These are phyloP conservation scores for Reticulitermes speratus DNA, from an alignment of 1,140 invertebrate species.

Conservation along the genomic window DNA sequence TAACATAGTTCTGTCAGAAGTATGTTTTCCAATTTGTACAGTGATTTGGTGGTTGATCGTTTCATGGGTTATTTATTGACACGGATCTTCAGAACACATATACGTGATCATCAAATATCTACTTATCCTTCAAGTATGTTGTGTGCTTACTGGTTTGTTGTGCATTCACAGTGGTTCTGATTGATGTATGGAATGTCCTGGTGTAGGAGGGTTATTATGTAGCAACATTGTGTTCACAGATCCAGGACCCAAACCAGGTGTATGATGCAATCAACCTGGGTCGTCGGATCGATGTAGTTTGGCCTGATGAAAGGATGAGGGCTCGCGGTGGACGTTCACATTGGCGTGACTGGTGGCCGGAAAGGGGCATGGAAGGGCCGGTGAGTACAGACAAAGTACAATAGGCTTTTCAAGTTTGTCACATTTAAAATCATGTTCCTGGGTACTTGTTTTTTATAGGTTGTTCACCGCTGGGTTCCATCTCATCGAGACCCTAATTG, in stretches of 20 bases:
- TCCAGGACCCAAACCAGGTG: slow-evolving; percentile 73
- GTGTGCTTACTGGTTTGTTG: background rate
- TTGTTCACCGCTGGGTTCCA: slow-evolving; percentile 90
- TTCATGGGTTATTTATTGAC: no score
- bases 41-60: no score
- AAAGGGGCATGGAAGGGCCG: slow-evolving; percentile 86
- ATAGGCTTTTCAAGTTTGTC: background rate
- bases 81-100: no score
- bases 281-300: slow-evolving; percentile 83
- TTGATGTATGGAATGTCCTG: background rate
- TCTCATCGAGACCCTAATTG: slow-evolving; percentile 81
- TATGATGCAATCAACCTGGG: slow-evolving; percentile 90
- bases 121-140: background rate
- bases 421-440: background rate
- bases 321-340: slow-evolving; percentile 77
- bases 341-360: slow-evolving; percentile 88
- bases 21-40: no score
- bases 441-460: slow-evolving; percentile 46
- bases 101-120: no score
- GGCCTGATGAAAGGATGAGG: slow-evolving; percentile 87
- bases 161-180: background rate
- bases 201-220: background rate
- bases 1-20: no score
- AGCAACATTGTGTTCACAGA: slow-evolving; percentile 49
- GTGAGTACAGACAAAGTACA: slow-evolving; percentile 44